Conservation (phyloP, 30 jellyfish, hydroid and myxozoan genomes). For the Sanderia malayensis region DNA sequence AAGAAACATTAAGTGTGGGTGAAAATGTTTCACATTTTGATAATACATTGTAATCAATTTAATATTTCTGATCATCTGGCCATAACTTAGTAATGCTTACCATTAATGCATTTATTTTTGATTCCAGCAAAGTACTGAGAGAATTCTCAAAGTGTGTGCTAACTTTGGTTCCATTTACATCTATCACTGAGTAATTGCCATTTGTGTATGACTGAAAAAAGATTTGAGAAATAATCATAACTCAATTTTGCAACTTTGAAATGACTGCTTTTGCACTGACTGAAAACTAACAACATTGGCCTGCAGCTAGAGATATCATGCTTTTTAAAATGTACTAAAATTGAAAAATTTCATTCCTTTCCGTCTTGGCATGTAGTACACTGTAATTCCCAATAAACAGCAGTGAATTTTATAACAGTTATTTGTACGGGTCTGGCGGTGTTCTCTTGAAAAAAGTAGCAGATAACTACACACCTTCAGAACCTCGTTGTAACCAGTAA, state of each 20-base stretch:
- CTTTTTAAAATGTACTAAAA: too few relatives aligned
- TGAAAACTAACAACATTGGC: too few relatives aligned
- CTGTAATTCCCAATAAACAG: too few relatives aligned
- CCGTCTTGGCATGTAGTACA: too few relatives aligned
- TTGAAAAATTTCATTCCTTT: too few relatives aligned
- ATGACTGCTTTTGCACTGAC: too few relatives aligned
- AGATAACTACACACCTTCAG: constrained; percentile 5
- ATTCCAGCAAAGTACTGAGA: constrained; percentile 24
- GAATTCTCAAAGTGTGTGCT: constrained; percentile 21
- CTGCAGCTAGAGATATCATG: too few relatives aligned
- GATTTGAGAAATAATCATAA: not conserved
- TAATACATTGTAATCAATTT: not conserved
- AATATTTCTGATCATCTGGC: not conserved
- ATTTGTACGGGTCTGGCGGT: not conserved
- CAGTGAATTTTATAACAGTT: too few relatives aligned
- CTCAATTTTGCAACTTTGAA: not conserved
- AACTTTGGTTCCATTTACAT: constrained; percentile 43
- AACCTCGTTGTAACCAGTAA: constrained; percentile 42
- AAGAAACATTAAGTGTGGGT: not conserved
- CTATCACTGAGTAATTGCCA: constrained; percentile 6
- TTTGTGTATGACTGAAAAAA: not conserved
- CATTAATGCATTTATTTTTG: constrained; percentile 39
- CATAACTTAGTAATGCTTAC: not conserved
- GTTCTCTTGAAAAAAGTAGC: not conserved
- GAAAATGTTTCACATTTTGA: not conserved